Evolutionary conservation across 2,888 invertebrate genomes (phyloP), one percentile per base, ranked within the genome.

Genomic region (Thereva nobilitata): DNA sequence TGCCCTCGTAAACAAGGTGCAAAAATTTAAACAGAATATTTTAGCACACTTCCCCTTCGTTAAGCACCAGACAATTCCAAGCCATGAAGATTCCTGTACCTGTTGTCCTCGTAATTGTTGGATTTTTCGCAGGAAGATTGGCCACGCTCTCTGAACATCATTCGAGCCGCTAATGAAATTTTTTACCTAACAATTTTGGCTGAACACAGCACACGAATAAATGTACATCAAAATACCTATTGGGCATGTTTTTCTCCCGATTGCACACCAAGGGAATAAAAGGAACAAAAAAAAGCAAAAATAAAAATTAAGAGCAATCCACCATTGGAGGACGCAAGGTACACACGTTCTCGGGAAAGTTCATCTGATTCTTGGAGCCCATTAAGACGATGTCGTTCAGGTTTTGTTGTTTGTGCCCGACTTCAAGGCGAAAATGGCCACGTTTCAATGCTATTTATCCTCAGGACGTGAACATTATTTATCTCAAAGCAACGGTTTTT

Each of bases 351-450:
- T 61, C 23, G 5, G 52, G 10, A 23, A 67, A 67, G 53, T 61
- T 61, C 53, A 61, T 67, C 61, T 54, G 59, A 64, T 64, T 64
- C 64, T 55, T 54, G 53, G 55, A 55, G 54, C 64, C 67, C 61
- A 67, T 67, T 67, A 67, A 67, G 67, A 67, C 54, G 54, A 50
- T 67, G 61, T n/a, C n/a, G n/a, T n/a, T 67, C 67, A 66, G 42
- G 40, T 56, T 38, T 42, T 44, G 52, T 64, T 52, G 52, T 52
- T 64, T 64, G 52, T 64, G 49, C 44, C 40, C 41, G n/a, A n/a
- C 35, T 2, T 23, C 9, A 12, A 38, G 47, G 66, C 56, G 56
- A 57, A 66, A 66, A 49, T 57, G 66, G 56, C 57, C 66, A 66
- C 66, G 66, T 66, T 66, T 66, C 47, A 57, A 55, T 49, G 66